phyloP scores from a whole-genome alignment of 2,797 vertebrate genomes.

The Takifugu ocellatus region DNA sequence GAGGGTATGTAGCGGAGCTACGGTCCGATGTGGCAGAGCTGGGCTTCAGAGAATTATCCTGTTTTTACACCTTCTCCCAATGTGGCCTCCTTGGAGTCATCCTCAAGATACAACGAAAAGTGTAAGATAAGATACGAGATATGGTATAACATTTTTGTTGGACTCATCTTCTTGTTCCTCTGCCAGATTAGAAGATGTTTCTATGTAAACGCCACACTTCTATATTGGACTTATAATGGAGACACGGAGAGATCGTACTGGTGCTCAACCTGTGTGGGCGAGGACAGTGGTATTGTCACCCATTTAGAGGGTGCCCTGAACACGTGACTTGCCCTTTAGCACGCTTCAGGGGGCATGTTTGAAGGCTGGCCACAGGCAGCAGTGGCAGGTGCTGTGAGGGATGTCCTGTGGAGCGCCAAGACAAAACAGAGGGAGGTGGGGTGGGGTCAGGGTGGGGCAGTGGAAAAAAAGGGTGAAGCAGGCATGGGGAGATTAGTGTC shows the following conservation, averaged over 20 bases:
- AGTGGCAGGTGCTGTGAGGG: constrained; percentile 73
- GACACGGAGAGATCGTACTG: constrained; percentile 35
- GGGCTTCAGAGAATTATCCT: too few relatives aligned
- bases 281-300: constrained; percentile 73
- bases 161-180: too few relatives aligned
- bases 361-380: constrained; percentile 49
- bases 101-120: too few relatives aligned
- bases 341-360: constrained; percentile 40
- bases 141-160: too few relatives aligned
- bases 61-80: too few relatives aligned
- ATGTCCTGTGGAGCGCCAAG: constrained; percentile 67
- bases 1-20: too few relatives aligned
- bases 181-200: too few relatives aligned
- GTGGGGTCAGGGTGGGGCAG: constrained; percentile 63
- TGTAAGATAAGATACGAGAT: too few relatives aligned
- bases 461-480: constrained; percentile 40
- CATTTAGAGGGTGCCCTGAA: constrained; percentile 64
- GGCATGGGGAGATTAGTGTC: constrained; percentile 59
- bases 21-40: too few relatives aligned
- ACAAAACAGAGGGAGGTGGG: constrained; percentile 61
- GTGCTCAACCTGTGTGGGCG: constrained; percentile 54
- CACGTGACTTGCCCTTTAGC: constrained; percentile 67
- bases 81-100: too few relatives aligned
- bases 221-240: constrained; percentile 30
- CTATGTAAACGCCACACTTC: constrained; percentile 32